Base-by-base conservation (phyloP, 2,888 invertebrate species). In the Parasteatoda lunata region DNA sequence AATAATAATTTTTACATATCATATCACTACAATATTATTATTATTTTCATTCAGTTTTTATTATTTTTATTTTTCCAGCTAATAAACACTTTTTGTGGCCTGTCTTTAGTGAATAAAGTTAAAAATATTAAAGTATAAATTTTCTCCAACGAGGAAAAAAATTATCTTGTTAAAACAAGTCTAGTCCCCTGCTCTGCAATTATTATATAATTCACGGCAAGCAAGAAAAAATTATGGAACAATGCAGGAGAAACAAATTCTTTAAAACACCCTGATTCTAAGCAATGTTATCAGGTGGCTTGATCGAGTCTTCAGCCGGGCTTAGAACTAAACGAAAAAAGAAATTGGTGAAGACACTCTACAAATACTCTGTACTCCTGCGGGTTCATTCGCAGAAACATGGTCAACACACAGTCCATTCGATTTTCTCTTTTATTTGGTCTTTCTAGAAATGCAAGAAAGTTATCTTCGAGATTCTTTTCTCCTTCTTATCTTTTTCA, bases 351-450 rank as follows among this genome's bases (percentile, higher is more conserved):
- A 59, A 68, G 84, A 77, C 82, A 30, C 72, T 83, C 77, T 6
- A 71, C 77, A 84, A 84, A 84, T 64, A 84, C 11, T 71, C 69
- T 59, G 52, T 15, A 84, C 47, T 72, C 49, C 77, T 84, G 84
- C 84, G 84, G 84, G 84, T 72, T 68, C 72, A 77, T 84, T 84
- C 71, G 66, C 77, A 52, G 72, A 65, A 30, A 65, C 72, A 65
- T 77, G 71, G 54, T 77, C 84, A 84, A 84, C 30, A 84, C 73
- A 78, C 59, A 77, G 77, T 66, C 45, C 78, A 64, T 84, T 78
- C 78, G 78, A 77, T 79, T 82, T 52, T 75, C 30, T 69, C 70
- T 82, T 76, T 70, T 76, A 70, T 77, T 82, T 76, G 82, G 76
- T 69, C 54, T 82, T 64, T 70, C 47, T 59, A 59, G 8, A 9